A percentile compares a stretch with the other conserved stretches of the same genome.
These are phyloP conservation scores for Buphagus erythrorhynchus DNA, from an alignment of 2,797 vertebrate species.

Conservation along the genomic window DNA sequence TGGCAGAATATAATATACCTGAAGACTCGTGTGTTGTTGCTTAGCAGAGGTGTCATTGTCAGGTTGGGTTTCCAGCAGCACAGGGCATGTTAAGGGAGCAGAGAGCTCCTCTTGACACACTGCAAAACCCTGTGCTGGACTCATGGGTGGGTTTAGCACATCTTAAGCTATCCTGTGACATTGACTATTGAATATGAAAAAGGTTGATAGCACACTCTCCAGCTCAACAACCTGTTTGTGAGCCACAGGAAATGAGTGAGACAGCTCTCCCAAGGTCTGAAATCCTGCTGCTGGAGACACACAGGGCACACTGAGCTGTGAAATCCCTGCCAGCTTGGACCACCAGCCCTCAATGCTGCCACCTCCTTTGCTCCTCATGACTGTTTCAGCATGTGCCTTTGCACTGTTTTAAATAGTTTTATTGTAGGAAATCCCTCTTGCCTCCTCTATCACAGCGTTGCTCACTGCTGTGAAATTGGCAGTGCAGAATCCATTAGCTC, in stretches of 20 bases:
- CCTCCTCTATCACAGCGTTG: not conserved
- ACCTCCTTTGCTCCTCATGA: not conserved
- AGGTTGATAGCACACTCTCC: not conserved
- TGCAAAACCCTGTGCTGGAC: not conserved
- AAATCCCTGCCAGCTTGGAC: not conserved
- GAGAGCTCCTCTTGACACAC: not conserved
- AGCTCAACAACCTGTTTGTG: not conserved
- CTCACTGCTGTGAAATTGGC: slow-evolving; percentile 67
- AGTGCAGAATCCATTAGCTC: slow-evolving; percentile 68
- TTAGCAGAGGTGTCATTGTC: accelerated
- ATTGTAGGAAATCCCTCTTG: slow-evolving; percentile 47
- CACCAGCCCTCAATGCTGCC: not conserved
- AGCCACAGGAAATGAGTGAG: not conserved
- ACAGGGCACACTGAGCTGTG: not conserved
- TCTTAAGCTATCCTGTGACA: not conserved
- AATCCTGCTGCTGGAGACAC: not conserved
- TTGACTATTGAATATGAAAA: not conserved
- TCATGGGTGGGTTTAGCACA: not conserved
- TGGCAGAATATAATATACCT: not conserved
- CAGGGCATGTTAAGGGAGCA: accelerated
- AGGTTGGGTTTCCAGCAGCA: accelerated
- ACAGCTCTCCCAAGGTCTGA: not conserved
- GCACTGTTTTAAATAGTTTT: slow-evolving; percentile 26
- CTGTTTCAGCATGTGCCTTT: not conserved
- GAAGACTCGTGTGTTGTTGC: not conserved